Conservation (phyloP, 2,113 vertebrate genomes). For the Gobio gobio region DNA sequence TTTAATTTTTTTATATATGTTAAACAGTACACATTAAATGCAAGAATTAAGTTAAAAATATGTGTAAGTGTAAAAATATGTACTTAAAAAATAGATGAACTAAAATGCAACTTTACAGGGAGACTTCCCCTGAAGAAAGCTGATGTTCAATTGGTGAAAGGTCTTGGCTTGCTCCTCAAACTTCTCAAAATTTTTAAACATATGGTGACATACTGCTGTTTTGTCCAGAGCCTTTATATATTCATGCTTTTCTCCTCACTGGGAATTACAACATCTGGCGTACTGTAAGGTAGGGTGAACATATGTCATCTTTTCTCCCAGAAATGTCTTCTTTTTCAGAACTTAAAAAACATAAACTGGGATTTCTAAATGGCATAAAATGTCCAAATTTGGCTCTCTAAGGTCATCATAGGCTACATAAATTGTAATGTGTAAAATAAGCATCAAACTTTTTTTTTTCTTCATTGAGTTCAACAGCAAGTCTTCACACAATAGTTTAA, state of each 20-base stretch:
- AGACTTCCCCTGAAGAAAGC: neutral
- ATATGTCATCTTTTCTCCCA: neutral
- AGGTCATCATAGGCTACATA: neutral
- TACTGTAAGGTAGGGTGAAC: neutral
- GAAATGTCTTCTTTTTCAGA: neutral
- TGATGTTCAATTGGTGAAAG: neutral
- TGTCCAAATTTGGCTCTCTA: neutral
- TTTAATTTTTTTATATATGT: too few relatives aligned
- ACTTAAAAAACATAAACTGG: neutral
- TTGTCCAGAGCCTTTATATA: neutral
- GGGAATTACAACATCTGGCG: constrained; percentile 2
- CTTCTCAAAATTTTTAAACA: neutral
- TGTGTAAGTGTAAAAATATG: neutral
- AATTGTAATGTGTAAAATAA: too few relatives aligned
- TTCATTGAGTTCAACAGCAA: neutral
- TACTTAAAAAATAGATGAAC: neutral
- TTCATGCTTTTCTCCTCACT: neutral
- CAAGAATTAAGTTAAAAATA: neutral
- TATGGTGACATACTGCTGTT: constrained; percentile 5
- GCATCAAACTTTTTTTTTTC: too few relatives aligned
- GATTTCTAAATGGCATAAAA: neutral
- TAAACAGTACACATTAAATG: too few relatives aligned
- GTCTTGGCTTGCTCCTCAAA: neutral
- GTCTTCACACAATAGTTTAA: neutral
- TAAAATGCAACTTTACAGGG: neutral